Percentiles rank a stretch among this genome's conserved stretches.
phyloP scores from a whole-genome alignment of 2,888 invertebrate genomes.

The Orthosia incerta region DNA sequence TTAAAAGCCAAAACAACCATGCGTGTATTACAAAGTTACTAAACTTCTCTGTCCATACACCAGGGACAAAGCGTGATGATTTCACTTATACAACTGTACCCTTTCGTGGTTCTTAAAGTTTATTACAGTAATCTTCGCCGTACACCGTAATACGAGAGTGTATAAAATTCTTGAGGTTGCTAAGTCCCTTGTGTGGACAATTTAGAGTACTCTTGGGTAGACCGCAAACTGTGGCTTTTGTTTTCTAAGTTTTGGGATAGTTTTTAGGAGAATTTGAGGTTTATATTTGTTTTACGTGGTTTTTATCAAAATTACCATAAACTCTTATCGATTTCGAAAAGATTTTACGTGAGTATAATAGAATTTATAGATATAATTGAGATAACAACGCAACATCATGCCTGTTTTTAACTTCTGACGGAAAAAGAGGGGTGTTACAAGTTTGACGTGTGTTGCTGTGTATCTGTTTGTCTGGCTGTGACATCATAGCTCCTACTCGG shows the following conservation, averaged over 20 bases:
- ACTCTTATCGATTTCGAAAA: not conserved
- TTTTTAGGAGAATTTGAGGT: slow-evolving; percentile 11
- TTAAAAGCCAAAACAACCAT: slow-evolving; percentile 34
- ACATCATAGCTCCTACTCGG: too few relatives aligned
- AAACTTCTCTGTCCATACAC: slow-evolving; percentile 41
- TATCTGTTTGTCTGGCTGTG: too few relatives aligned
- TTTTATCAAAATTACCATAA: not conserved
- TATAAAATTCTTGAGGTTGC: slow-evolving; percentile 60
- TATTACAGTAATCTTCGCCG: slow-evolving; percentile 64
- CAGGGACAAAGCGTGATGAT: slow-evolving; percentile 59
- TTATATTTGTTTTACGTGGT: not conserved
- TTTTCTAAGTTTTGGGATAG: slow-evolving; percentile 30
- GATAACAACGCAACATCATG: too few relatives aligned
- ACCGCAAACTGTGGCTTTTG: slow-evolving; percentile 41
- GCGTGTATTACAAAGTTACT: slow-evolving; percentile 42
- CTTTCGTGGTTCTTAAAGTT: slow-evolving; percentile 59
- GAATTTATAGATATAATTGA: not conserved
- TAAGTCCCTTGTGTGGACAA: slow-evolving; percentile 45
- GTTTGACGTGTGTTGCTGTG: too few relatives aligned
- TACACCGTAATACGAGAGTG: slow-evolving; percentile 55
- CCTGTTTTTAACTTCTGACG: too few relatives aligned
- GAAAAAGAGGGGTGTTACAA: too few relatives aligned
- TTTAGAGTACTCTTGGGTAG: slow-evolving; percentile 60
- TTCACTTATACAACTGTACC: slow-evolving; percentile 58
- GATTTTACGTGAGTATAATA: not conserved